Percentiles rank a stretch among this genome's conserved stretches.
Evolutionary conservation across 2,888 invertebrate genomes (phyloP).

Genomic region (Celastrina argiolus): DNA sequence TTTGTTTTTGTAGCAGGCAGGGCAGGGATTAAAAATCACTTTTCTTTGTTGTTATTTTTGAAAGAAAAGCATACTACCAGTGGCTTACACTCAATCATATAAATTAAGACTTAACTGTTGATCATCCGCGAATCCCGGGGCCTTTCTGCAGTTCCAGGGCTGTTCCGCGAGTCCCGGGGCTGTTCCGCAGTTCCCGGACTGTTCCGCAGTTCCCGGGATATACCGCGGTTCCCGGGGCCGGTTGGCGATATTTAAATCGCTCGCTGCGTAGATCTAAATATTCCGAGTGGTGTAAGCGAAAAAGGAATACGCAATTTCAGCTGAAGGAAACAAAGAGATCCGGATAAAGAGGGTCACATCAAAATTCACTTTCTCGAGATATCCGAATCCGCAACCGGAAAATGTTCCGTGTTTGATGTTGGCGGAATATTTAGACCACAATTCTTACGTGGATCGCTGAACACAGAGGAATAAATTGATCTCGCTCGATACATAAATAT

Average conservation of each 20-base stretch:
- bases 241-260: not conserved
- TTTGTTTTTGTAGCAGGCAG: too few species aligned
- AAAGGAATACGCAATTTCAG: slow-evolving; percentile 36
- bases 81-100: too few species aligned
- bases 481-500: slow-evolving; percentile 8
- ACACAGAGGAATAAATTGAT: not conserved
- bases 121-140: too few species aligned
- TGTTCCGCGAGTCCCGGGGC: too few species aligned
- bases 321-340: slow-evolving; percentile 39
- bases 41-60: too few species aligned
- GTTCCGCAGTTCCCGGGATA: too few species aligned
- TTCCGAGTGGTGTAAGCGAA: slow-evolving; percentile 33
- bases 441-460: slow-evolving; percentile 8
- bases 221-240: not conserved
- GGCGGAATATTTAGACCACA: slow-evolving; percentile 6
- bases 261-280: slow-evolving; percentile 23
- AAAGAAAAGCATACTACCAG: too few species aligned
- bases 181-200: too few species aligned
- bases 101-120: too few species aligned
- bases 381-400: slow-evolving; percentile 45
- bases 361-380: slow-evolving; percentile 68
- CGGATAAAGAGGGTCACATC: slow-evolving; percentile 59
- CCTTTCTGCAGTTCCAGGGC: too few species aligned
- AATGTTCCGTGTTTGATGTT: slow-evolving; percentile 34
- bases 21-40: too few species aligned